Base-by-base conservation (phyloP, 2,113 vertebrate genomes). In the Chionodraco myersi region DNA sequence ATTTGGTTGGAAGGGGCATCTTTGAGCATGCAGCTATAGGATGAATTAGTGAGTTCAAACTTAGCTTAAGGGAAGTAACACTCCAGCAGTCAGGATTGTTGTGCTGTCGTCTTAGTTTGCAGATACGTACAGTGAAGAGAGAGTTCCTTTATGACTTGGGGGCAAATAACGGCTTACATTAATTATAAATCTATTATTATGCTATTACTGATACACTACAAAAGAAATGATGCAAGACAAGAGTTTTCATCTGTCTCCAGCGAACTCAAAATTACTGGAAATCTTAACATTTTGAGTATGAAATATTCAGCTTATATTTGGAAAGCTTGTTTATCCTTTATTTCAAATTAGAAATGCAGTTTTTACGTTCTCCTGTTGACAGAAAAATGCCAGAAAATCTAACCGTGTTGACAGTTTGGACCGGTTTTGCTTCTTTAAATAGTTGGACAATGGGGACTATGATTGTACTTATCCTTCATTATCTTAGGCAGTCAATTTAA, bases 31-130 rank as follows among this genome's bases (percentile, higher is more conserved):
- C 52, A 68, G 52, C 75, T 23, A 26, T 26, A 63, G 83, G 79
- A 85, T 79, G 54, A 87, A 79, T 72, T 41, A 52, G 77, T 41
- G 36, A 80, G 64, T 87, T 47, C 79, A 86, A 91, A 89, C 72
- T 85, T 90, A 80, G 82, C 88, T 90, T 54, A 47, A 87, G 82
- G 87, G 85, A 47, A 81, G 75, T 30, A 79, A 75, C 78, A 77
- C 66, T 77, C 47, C 44, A 59, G 81, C 72, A 84, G 57, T 75
- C 7, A 71, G 72, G 30, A 65, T 18, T 72, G 77, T 67, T 77
- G 66, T 67, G 80, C 74, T 84, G 82, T 87, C 84, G 6, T 82
- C 66, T 80, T 3, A 16, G 64, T 66, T 87, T 57, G 61, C 75
- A 21, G 72, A 66, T 73, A 75, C 41, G 66, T 64, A 59, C 82